A percentile compares a stretch with the other conserved stretches of the same genome.
Evolutionary conservation across 2,797 vertebrate species (phyloP).

Genomic region (Staurois parvus): DNA sequence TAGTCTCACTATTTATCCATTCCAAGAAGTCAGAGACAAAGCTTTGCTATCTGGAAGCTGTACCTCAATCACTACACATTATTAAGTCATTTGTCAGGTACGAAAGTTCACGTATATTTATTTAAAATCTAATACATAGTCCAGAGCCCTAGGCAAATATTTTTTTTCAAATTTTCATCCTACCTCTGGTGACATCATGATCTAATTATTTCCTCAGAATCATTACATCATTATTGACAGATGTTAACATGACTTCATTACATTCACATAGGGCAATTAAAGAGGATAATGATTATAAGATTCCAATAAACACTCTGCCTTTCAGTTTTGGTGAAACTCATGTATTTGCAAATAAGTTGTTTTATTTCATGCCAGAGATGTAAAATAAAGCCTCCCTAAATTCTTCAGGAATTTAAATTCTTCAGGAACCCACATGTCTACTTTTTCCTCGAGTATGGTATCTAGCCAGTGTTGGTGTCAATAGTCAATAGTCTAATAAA

Average conservation of each 20-base stretch:
- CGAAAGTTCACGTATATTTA: too few species aligned
- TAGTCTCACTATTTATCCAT: too few species aligned
- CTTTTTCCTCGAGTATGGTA: background rate
- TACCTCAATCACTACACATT: too few species aligned
- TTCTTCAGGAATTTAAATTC: background rate
- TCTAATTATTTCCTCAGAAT: background rate
- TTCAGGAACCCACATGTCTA: background rate
- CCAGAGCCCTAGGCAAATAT: background rate
- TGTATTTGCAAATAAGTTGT: too few species aligned
- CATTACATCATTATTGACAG: background rate
- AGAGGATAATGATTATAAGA: background rate
- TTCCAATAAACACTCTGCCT: background rate
- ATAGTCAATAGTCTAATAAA: background rate
- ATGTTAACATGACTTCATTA: background rate
- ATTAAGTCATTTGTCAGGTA: too few species aligned
- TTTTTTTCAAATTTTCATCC: background rate
- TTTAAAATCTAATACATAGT: too few species aligned
- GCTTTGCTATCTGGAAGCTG: too few species aligned
- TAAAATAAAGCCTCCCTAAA: background rate
- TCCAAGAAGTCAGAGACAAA: too few species aligned
- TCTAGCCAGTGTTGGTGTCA: too few species aligned
- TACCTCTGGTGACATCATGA: background rate
- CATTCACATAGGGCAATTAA: background rate
- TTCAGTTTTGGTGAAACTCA: background rate
- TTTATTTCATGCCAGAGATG: background rate